These are phyloP conservation scores for Hydra vulgaris DNA, from an alignment of 30 jellyfish, hydroid and myxozoan species.

Conservation along the genomic window DNA sequence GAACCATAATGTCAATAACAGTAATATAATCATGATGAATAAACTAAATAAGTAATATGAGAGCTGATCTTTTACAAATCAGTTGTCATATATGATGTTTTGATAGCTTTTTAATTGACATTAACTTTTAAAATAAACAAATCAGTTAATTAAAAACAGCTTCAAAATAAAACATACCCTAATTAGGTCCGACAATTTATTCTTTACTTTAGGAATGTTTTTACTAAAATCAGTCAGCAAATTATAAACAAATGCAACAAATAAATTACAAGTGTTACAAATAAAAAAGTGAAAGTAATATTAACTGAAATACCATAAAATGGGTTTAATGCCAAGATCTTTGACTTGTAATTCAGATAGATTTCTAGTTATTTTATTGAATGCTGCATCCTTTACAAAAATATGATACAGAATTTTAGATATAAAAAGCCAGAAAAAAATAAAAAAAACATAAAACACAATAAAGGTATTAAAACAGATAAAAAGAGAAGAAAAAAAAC, in stretches of 20 bases:
- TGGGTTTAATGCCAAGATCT: conserved; percentile 65
- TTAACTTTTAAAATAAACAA: too few species aligned
- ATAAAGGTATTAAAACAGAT: neutral
- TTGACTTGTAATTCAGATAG: conserved; percentile 81
- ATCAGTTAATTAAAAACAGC: too few species aligned
- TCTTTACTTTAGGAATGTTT: conserved; percentile 82
- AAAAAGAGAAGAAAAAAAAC: neutral
- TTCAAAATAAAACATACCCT: conserved; percentile 27
- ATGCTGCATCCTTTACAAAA: conserved; percentile 64
- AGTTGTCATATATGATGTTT: too few species aligned
- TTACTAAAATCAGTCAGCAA: conserved; percentile 34
- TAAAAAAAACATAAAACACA: neutral
- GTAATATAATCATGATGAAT: too few species aligned
- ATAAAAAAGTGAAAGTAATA: neutral
- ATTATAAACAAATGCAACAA: too few species aligned
- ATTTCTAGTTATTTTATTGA: conserved; percentile 72
- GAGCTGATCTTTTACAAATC: too few species aligned
- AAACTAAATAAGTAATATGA: too few species aligned
- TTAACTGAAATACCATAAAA: conserved; percentile 40
- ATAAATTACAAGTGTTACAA: too few species aligned
- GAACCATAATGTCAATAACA: too few species aligned
- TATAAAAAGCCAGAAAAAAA: too few species aligned
- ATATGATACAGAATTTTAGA: too few species aligned
- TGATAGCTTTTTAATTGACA: too few species aligned
- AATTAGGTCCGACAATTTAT: conserved; percentile 56